These are phyloP conservation scores for Dastarcus helophoroides DNA, from an alignment of 2,888 invertebrate species.

Conservation along the genomic window DNA sequence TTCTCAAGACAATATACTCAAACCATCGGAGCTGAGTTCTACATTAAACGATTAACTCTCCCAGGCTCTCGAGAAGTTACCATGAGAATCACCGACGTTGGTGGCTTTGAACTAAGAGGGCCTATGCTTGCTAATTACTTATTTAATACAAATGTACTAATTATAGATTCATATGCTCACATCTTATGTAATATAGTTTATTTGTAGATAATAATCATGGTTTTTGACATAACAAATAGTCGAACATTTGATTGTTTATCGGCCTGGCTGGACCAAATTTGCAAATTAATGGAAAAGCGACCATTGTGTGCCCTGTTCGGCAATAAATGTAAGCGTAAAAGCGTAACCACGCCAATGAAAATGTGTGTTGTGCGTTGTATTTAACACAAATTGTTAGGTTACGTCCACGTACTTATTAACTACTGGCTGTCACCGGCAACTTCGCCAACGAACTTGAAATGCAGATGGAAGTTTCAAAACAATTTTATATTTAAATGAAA, in stretches of 20 bases:
- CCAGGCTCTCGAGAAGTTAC: conserved; percentile 48
- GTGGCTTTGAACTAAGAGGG: conserved; percentile 64
- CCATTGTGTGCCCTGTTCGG: conserved; percentile 49
- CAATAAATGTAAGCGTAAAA: conserved; percentile 54
- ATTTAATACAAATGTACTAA: conserved; percentile 60
- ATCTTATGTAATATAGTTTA: background rate
- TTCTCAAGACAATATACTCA: conserved; percentile 50
- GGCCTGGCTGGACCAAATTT: conserved; percentile 55
- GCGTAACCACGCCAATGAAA: too few relatives aligned
- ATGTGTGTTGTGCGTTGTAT: too few relatives aligned
- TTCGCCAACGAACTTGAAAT: too few relatives aligned
- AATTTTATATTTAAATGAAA: too few relatives aligned
- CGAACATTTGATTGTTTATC: conserved; percentile 67
- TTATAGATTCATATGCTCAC: too few relatives aligned
- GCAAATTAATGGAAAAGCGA: conserved; percentile 41
- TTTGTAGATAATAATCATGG: conserved; percentile 60
- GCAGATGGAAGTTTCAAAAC: too few relatives aligned
- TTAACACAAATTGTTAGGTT: too few relatives aligned
- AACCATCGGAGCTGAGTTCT: conserved; percentile 63
- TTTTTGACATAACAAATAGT: conserved; percentile 74
- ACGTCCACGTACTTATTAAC: too few relatives aligned
- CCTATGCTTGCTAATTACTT: conserved; percentile 69
- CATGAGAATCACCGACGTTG: conserved; percentile 74
- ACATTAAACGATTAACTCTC: conserved; percentile 49
- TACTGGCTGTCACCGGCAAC: too few relatives aligned